Evolutionary conservation across 2,797 vertebrate genomes (phyloP).

Genomic region (Manis pentadactyla): DNA sequence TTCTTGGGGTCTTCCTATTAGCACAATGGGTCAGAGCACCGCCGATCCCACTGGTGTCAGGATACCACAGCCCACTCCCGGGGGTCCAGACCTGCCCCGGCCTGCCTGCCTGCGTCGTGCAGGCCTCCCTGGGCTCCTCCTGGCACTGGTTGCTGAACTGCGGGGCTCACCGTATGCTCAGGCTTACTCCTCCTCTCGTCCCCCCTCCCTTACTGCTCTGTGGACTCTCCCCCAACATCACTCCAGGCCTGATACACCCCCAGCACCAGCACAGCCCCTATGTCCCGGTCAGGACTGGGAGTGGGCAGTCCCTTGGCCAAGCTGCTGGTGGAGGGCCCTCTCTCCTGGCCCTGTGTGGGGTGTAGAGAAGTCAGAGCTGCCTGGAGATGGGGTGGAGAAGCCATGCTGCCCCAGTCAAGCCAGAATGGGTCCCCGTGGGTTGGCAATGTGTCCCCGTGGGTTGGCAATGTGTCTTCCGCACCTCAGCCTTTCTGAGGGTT

Average conservation of each 20-base stretch:
- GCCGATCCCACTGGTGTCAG: neutral
- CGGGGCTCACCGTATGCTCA: fast-evolving
- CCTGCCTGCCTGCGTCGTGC: neutral
- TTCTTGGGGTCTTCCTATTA: neutral
- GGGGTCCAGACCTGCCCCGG: neutral
- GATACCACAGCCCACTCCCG: neutral
- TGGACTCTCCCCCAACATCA: too few species aligned
- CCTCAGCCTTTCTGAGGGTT: neutral
- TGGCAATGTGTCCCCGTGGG: neutral
- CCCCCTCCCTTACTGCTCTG: neutral
- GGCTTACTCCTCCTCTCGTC: neutral
- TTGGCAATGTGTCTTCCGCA: neutral
- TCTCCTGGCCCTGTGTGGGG: too few species aligned
- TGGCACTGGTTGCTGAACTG: neutral
- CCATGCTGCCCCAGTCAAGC: neutral
- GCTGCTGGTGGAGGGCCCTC: neutral
- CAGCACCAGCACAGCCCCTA: fast-evolving
- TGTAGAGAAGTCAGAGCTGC: neutral
- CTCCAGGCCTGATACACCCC: neutral
- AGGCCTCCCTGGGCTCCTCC: neutral
- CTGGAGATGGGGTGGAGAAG: neutral
- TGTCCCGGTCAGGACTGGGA: neutral
- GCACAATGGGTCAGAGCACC: neutral
- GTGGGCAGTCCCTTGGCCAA: neutral
- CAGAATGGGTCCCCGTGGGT: neutral